Evolutionary conservation across 2,113 vertebrate genomes (phyloP).

Genomic region (Vidua macroura): DNA sequence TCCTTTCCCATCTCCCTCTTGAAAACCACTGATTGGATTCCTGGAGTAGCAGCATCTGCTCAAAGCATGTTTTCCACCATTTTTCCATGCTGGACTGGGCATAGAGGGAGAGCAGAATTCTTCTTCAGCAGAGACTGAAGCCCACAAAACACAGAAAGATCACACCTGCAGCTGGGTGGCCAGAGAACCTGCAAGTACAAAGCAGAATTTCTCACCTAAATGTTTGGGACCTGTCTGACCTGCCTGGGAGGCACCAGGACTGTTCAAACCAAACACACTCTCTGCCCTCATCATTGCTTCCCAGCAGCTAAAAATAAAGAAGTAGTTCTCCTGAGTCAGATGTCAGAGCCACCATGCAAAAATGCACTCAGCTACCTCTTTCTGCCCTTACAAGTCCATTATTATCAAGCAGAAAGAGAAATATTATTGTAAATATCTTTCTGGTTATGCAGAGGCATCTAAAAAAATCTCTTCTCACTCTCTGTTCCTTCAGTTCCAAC

Average conservation of each 20-base stretch:
- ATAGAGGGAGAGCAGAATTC: not conserved
- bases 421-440: not conserved
- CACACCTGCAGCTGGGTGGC: not conserved
- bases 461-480: not conserved
- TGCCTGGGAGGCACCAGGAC: not conserved
- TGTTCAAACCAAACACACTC: not conserved
- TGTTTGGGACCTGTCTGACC: not conserved
- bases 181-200: not conserved
- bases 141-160: not conserved
- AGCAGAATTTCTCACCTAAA: not conserved
- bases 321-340: not conserved
- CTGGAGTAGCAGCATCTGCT: not conserved
- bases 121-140: not conserved
- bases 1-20: not conserved
- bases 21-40: not conserved
- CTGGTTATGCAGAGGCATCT: not conserved
- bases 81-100: not conserved
- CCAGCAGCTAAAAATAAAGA: not conserved
- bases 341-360: not conserved
- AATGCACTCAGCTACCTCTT: not conserved
- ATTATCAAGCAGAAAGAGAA: not conserved
- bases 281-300: not conserved
- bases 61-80: not conserved
- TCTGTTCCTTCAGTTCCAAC: not conserved
- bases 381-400: not conserved